Evolutionary conservation across 2,113 vertebrate species (phyloP).

Genomic region (Phalacrocorax brasilianus): DNA sequence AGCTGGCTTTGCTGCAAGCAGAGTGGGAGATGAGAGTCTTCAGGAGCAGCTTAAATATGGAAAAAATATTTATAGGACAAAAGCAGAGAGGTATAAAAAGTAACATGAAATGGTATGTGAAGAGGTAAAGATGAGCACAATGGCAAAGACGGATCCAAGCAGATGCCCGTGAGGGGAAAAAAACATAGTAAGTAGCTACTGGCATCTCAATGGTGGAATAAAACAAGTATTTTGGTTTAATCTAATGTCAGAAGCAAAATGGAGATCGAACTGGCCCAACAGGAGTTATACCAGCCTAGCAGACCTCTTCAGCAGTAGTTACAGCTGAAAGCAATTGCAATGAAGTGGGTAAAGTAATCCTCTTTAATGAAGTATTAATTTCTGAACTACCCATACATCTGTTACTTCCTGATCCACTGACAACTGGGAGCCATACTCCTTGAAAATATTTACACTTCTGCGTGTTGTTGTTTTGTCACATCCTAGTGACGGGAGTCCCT

Average conservation of each 20-base stretch:
- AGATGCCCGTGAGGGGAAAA: background rate
- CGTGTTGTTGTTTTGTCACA: background rate
- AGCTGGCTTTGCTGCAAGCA: background rate
- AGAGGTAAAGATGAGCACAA: background rate
- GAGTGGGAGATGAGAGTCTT: rapidly evolving
- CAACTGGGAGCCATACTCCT: background rate
- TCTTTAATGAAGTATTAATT: background rate
- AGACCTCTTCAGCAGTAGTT: background rate
- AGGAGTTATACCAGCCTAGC: background rate
- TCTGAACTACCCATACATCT: background rate
- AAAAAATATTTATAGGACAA: background rate
- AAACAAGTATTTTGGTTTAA: background rate
- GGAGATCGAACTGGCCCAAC: background rate
- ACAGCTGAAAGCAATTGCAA: background rate
- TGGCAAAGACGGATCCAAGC: background rate
- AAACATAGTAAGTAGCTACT: background rate
- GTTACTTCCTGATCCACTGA: background rate
- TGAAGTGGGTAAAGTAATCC: background rate
- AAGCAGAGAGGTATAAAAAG: background rate
- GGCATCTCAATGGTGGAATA: background rate
- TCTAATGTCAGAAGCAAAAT: background rate
- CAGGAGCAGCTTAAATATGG: background rate
- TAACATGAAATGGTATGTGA: background rate
- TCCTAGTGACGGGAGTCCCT: background rate
- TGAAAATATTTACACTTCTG: background rate